Conservation (phyloP, 2,888 invertebrate species). For the Monopis laevigella region DNA sequence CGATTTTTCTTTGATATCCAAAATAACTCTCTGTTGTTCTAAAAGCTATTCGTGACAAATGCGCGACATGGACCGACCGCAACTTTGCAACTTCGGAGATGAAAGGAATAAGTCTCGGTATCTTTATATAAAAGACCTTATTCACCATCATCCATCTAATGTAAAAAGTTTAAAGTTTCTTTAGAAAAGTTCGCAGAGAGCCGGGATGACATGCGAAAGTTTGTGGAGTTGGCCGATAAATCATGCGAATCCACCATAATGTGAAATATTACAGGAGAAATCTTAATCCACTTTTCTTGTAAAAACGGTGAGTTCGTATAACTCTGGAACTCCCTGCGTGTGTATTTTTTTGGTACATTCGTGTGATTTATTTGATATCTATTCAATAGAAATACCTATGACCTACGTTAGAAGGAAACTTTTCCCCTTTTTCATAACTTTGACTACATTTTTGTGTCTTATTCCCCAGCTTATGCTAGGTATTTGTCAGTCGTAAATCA, state of each 20-base stretch:
- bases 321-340: constrained; percentile 29
- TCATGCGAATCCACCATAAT: constrained; percentile 51
- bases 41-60: neutral
- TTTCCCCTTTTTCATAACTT: neutral
- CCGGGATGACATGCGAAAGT: constrained; percentile 60
- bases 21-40: too few relatives aligned
- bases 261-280: constrained; percentile 53
- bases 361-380: neutral
- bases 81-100: neutral
- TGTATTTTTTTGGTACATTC: too few relatives aligned
- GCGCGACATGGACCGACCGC: neutral
- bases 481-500: too few relatives aligned
- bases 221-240: constrained; percentile 56
- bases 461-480: too few relatives aligned
- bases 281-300: constrained; percentile 60
- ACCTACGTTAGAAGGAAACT: neutral
- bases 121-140: constrained; percentile 14
- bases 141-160: constrained; percentile 40
- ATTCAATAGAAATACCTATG: neutral
- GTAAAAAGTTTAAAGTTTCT: constrained; percentile 56
- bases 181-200: constrained; percentile 45
- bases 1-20: too few relatives aligned
- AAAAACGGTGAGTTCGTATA: constrained; percentile 37
- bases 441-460: too few relatives aligned
- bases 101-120: neutral